These are phyloP conservation scores for Apis florea DNA, from an alignment of 1,140 invertebrate genomes.

Conservation along the genomic window DNA sequence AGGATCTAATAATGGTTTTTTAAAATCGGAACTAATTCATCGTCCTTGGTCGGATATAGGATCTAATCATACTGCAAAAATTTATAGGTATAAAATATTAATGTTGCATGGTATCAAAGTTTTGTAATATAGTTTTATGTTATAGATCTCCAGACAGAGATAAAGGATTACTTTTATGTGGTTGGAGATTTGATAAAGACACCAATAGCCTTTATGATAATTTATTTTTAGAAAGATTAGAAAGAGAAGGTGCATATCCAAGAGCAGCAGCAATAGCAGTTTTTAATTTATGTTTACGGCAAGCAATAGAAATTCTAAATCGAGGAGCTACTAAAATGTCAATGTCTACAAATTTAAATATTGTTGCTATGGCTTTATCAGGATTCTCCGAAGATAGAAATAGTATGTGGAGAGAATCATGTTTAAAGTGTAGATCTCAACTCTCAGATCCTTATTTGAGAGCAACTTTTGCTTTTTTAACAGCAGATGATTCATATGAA, in stretches of 20 bases:
- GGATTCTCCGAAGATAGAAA: constrained; percentile 92
- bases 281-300: constrained; percentile 91
- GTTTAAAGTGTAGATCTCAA: constrained; percentile 85
- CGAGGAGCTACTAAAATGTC: constrained; percentile 82
- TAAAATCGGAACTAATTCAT: constrained; percentile 75
- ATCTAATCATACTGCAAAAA: constrained; percentile 76
- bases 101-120: not conserved
- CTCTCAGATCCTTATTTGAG: constrained; percentile 94
- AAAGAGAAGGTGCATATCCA: constrained; percentile 85
- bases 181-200: constrained; percentile 90
- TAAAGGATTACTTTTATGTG: constrained; percentile 91
- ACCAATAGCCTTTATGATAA: constrained; percentile 75
- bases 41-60: constrained; percentile 77
- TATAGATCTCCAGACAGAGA: constrained; percentile 88
- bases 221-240: constrained; percentile 83
- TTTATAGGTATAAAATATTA: constrained; percentile 70
- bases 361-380: constrained; percentile 95
- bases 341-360: constrained; percentile 78
- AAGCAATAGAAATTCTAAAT: constrained; percentile 92
- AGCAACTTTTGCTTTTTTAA: constrained; percentile 95
- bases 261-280: constrained; percentile 94
- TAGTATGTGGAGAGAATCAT: constrained; percentile 91
- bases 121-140: constrained; percentile 41
- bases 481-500: constrained; percentile 90
- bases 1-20: constrained; percentile 69